Conservation (phyloP, 2,113 vertebrate genomes). For the Xenus cinereus region DNA sequence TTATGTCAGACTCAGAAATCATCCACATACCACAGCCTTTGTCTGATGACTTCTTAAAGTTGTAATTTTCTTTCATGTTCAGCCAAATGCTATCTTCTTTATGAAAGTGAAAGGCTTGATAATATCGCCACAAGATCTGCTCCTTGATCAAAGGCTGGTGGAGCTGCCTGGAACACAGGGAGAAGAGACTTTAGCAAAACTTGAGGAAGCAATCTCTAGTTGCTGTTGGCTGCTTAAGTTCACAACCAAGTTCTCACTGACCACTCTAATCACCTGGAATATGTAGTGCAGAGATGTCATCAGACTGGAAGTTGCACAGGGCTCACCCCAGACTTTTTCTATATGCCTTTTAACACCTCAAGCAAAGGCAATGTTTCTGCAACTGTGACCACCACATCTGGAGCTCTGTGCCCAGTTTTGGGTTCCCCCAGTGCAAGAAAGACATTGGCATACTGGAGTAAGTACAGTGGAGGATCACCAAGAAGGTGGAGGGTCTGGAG, state of each 20-base stretch:
- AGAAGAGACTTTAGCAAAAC: neutral
- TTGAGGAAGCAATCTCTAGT: neutral
- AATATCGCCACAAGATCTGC: neutral
- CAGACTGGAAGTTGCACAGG: neutral
- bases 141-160: neutral
- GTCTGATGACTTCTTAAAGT: neutral
- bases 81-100: neutral
- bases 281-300: neutral
- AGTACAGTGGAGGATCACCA: neutral
- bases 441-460: neutral
- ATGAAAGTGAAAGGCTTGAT: neutral
- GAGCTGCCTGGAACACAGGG: neutral
- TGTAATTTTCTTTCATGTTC: neutral
- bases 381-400: neutral
- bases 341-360: neutral
- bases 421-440: neutral
- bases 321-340: neutral
- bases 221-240: neutral
- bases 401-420: neutral
- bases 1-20: neutral
- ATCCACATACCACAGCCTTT: neutral
- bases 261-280: neutral
- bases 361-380: neutral
- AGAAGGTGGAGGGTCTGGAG: neutral
- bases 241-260: neutral